Conservation (phyloP, 1,140 invertebrate genomes). For the Pectinophora gossypiella region DNA sequence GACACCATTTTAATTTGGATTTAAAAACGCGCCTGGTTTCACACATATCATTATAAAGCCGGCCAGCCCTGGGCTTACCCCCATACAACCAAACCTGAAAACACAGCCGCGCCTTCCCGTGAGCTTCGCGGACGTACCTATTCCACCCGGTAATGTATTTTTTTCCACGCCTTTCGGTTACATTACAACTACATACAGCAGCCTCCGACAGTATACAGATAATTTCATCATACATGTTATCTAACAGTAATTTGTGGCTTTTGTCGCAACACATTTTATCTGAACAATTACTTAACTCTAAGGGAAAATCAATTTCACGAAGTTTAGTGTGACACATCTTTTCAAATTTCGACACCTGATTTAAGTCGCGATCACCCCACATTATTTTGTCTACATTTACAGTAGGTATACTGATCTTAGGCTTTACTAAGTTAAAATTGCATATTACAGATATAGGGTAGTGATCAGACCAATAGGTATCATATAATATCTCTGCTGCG, state of each 20-base stretch:
- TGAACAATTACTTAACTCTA: background rate
- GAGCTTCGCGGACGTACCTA: constrained; percentile 2
- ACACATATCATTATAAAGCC: background rate
- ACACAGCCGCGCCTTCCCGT: constrained; percentile 1
- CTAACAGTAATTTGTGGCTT: background rate
- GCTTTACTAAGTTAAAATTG: background rate
- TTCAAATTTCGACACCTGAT: constrained; percentile 1
- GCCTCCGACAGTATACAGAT: background rate
- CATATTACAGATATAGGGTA: background rate
- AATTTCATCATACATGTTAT: constrained; percentile 1
- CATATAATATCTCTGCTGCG: background rate
- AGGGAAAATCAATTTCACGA: background rate
- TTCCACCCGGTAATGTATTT: constrained; percentile 5
- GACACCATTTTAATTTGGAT: constrained; percentile 6
- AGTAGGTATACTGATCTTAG: background rate
- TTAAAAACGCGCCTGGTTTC: constrained; percentile 3
- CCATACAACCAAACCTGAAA: background rate
- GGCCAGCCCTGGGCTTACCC: background rate
- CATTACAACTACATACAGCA: background rate
- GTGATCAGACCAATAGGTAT: constrained; percentile 9
- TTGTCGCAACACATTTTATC: background rate
- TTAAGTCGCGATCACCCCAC: constrained; percentile 3
- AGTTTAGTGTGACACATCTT: background rate
- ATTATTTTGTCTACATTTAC: background rate
- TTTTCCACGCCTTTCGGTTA: background rate